Percentiles rank a stretch among this genome's conserved stretches.
Conservation (phyloP, 2,113 vertebrate species). For the Setophaga coronata region DNA sequence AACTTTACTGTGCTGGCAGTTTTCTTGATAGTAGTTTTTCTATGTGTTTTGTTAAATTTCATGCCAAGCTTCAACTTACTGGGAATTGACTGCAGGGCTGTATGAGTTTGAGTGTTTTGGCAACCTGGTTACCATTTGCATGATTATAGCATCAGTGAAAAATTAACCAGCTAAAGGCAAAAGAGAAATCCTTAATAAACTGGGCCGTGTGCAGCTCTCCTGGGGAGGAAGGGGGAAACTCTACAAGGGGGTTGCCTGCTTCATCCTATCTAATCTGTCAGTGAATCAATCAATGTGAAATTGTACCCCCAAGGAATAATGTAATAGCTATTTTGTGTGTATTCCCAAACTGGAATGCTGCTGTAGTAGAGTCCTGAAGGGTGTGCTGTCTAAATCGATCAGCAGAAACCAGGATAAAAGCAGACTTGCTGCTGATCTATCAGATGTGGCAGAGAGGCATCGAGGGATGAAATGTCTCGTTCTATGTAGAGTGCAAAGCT, state of each 20-base stretch:
- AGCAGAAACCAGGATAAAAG: not conserved
- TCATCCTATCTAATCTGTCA: not conserved
- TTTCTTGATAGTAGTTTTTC: not conserved
- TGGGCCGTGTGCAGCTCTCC: not conserved
- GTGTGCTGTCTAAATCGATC: not conserved
- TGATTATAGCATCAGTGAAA: not conserved
- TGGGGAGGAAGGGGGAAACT: accelerated
- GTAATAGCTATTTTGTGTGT: not conserved
- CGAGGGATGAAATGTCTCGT: not conserved
- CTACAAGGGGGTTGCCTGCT: not conserved
- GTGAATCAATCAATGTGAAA: constrained; percentile 10
- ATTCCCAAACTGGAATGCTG: not conserved
- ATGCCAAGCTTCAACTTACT: not conserved
- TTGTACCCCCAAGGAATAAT: not conserved
- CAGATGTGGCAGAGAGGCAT: not conserved
- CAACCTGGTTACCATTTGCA: not conserved
- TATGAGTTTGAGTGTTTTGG: not conserved
- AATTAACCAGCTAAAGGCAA: not conserved
- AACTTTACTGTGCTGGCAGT: not conserved
- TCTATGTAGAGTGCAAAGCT: not conserved
- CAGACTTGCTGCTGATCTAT: not conserved
- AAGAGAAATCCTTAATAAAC: not conserved
- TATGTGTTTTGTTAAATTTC: not conserved
- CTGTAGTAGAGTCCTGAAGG: not conserved
- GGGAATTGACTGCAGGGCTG: not conserved